Evolutionary conservation across 1,140 invertebrate genomes (phyloP).

Genomic region (Globodera rostochiensis): DNA sequence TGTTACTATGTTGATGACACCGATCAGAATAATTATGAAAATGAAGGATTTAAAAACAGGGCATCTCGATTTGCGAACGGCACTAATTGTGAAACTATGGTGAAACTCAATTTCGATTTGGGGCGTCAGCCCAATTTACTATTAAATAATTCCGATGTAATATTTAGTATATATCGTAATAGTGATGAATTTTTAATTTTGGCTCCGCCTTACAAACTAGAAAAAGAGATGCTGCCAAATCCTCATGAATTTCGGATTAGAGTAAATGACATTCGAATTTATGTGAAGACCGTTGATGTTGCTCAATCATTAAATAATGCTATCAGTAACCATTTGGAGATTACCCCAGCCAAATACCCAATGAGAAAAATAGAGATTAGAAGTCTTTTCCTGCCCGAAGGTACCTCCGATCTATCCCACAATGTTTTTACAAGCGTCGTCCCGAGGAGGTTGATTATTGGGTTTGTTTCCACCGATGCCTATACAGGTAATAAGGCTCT

Average conservation of each 20-base stretch:
- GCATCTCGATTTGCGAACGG: background rate
- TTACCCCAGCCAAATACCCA: slow-evolving; percentile 24
- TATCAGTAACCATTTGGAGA: slow-evolving; percentile 32
- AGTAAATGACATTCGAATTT: slow-evolving; percentile 24
- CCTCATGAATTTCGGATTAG: slow-evolving; percentile 20
- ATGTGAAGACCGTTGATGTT: slow-evolving; percentile 27
- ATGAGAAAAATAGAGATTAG: slow-evolving; percentile 36
- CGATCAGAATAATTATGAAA: background rate
- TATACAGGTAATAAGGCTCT: slow-evolving; percentile 15
- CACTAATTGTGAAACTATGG: background rate
- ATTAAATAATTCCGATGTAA: slow-evolving; percentile 30
- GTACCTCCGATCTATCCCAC: slow-evolving; percentile 29
- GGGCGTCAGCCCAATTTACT: slow-evolving; percentile 31
- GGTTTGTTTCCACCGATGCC: slow-evolving; percentile 23
- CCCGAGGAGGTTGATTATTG: slow-evolving; percentile 29
- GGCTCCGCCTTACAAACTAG: background rate
- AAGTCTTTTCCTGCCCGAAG: slow-evolving; percentile 15
- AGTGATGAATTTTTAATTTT: slow-evolving; percentile 40
- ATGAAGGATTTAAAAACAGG: background rate
- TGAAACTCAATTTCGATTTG: slow-evolving; percentile 34
- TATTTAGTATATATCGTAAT: slow-evolving; percentile 31
- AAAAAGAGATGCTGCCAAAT: background rate
- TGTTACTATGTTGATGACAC: background rate
- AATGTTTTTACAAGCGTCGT: slow-evolving; percentile 18
- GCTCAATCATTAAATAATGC: slow-evolving; percentile 33